These are phyloP conservation scores for Sanderia malayensis DNA, from an alignment of 30 jellyfish, hydroid and myxozoan genomes.

Conservation along the genomic window DNA sequence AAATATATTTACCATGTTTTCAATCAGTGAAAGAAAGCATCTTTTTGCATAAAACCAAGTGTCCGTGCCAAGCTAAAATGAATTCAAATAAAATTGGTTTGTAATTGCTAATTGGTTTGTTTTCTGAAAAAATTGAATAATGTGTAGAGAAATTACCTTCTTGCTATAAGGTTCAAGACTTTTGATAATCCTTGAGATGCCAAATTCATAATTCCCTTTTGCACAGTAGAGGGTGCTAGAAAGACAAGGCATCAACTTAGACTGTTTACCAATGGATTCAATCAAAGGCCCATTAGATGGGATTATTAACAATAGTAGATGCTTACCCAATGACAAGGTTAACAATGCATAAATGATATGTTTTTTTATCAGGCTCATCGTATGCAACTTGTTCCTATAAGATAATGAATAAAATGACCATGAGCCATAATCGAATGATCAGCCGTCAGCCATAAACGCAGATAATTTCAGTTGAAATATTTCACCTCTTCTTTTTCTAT, in stretches of 20 bases:
- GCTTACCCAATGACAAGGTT: constrained; percentile 93
- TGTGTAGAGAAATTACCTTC: constrained; percentile 43
- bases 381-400: constrained; percentile 87
- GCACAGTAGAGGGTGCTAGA: constrained; percentile 87
- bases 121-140: constrained; percentile 2
- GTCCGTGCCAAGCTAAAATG: constrained; percentile 88
- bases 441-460: background rate
- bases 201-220: constrained; percentile 93
- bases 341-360: constrained; percentile 85
- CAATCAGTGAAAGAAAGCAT: constrained; percentile 84
- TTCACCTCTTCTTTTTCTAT: constrained; percentile 97
- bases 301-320: no score
- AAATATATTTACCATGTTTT: constrained; percentile 75
- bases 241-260: constrained; percentile 1
- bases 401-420: no score
- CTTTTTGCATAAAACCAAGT: constrained; percentile 96
- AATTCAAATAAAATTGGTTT: background rate
- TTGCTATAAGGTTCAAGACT: constrained; percentile 88
- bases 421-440: background rate
- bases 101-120: no score
- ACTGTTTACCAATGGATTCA: no score
- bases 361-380: constrained; percentile 89
- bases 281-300: no score
- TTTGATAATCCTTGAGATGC: constrained; percentile 85
- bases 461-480: background rate